Evolutionary conservation across 2,888 invertebrate species (phyloP), one percentile per base, ranked within the genome.

Genomic region (Norana najaformis): DNA sequence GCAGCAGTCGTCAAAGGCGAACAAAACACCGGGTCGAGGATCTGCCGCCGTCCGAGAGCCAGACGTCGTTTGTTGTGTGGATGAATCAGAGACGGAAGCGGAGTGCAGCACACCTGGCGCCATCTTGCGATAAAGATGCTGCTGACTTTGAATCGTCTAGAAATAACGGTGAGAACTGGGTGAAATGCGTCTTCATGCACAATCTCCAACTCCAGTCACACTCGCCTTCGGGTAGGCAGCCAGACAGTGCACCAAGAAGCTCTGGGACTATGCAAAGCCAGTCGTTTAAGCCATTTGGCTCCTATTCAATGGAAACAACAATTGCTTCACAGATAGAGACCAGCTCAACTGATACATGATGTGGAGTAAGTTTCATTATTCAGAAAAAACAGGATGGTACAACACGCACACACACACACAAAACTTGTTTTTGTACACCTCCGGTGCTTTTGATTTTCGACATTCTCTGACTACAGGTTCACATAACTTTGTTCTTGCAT

Each of bases 1-100:
- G 37, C 85, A 85, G 85, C 85, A 85, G 35, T 85, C 85, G 37
- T 8, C 85, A n/a, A 11, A 85, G 37, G 16, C 16, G 37, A 85
- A 35, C 37, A 36, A 85, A 23, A n/a, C 85, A 85, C 37, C 85
- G 85, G 11, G 36, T 18, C 1, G 37, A 85, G 37, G 37, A 85
- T 35, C 85, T 23, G 85, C 23, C 14, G 85, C 85, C 85, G 20
- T 36, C 35, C 8, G 85, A 85, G 18, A 85, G 85, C 85, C 85
- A 85, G 85, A 85, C 85, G 11, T 85, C 85, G 8, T 85, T 85
- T 85, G 85, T 85, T 16, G 85, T 85, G 18, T 37, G 37, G 85
- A 36, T 85, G 37, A 85, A 37, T n/a, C 35, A 85, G 23, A 85
- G 37, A 85, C 85, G 20, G 37, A 85, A 85, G 85, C 69, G n/a